Conservation (phyloP, 1,140 invertebrate genomes). For the Drosophila pseudoananassae region DNA sequence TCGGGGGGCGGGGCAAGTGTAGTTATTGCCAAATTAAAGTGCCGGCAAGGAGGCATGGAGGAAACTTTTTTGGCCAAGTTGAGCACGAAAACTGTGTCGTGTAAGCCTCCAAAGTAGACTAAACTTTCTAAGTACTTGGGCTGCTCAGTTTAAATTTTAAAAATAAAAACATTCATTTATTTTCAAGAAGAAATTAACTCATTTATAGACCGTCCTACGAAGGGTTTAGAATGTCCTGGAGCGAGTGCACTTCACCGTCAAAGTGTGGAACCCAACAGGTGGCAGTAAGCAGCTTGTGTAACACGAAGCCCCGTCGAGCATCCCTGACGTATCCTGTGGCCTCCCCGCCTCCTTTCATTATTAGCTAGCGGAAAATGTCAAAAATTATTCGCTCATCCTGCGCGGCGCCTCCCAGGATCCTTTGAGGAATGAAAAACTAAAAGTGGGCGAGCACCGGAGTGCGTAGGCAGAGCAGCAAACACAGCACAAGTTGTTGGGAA, state of each 20-base stretch:
- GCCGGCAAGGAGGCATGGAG: slow-evolving; percentile 31
- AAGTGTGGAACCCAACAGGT: slow-evolving; percentile 5
- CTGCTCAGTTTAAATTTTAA: no score
- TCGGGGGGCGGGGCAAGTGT: no score
- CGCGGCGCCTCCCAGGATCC: no score
- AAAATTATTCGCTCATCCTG: slow-evolving; percentile 15
- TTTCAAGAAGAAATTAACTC: no score
- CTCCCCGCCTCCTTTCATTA: slow-evolving; percentile 1
- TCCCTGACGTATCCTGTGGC: slow-evolving; percentile 3
- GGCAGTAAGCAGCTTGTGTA: background rate
- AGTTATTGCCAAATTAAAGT: slow-evolving; percentile 16
- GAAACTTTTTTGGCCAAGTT: slow-evolving; percentile 19
- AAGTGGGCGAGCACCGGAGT: background rate
- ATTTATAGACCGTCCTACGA: no score
- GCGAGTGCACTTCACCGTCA: slow-evolving; percentile 17
- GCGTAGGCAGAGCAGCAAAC: no score
- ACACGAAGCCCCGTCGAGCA: slow-evolving; percentile 2
- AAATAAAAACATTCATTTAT: no score
- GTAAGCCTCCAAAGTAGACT: background rate
- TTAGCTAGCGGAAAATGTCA: slow-evolving; percentile 23
- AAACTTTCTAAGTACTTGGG: no score
- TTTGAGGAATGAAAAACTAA: slow-evolving; percentile 1
- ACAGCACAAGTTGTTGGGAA: no score
- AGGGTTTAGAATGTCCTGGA: background rate
- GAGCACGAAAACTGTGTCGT: slow-evolving; percentile 1